These are phyloP conservation scores for Drosophila serrata DNA, from an alignment of 1,140 invertebrate genomes.

Conservation along the genomic window DNA sequence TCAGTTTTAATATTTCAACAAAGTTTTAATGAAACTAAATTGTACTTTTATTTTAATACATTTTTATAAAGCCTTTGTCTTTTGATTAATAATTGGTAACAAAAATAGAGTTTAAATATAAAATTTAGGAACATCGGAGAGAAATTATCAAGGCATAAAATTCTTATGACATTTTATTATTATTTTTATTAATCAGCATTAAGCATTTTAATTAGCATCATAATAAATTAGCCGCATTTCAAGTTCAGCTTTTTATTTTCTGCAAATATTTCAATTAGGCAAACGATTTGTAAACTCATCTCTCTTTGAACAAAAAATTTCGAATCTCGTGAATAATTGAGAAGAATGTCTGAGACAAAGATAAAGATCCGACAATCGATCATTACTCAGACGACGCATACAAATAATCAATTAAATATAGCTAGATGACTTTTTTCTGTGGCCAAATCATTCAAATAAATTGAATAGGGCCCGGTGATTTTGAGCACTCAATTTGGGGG, in stretches of 20 bases:
- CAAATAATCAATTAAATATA: constrained; percentile 45
- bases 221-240: constrained; percentile 23
- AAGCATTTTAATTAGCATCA: constrained; percentile 12
- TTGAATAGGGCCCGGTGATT: constrained; percentile 32
- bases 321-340: constrained; percentile 28
- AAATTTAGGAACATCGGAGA: not conserved
- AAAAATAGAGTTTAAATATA: not conserved
- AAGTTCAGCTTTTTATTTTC: constrained; percentile 15
- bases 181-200: not conserved
- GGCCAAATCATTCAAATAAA: constrained; percentile 51
- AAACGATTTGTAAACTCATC: constrained; percentile 8
- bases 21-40: not conserved
- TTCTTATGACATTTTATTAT: not conserved
- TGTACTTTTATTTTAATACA: not conserved
- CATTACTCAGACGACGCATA: constrained; percentile 31
- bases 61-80: not conserved
- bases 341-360: constrained; percentile 45
- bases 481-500: constrained; percentile 36
- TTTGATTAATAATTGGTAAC: not conserved
- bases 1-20: not conserved
- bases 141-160: not conserved
- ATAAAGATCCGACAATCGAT: constrained; percentile 48
- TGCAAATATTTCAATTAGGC: constrained; percentile 26
- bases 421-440: constrained; percentile 39
- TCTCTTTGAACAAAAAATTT: constrained; percentile 1